These are phyloP conservation scores for Halictus ligatus DNA, from an alignment of 2,888 invertebrate species.

Conservation along the genomic window DNA sequence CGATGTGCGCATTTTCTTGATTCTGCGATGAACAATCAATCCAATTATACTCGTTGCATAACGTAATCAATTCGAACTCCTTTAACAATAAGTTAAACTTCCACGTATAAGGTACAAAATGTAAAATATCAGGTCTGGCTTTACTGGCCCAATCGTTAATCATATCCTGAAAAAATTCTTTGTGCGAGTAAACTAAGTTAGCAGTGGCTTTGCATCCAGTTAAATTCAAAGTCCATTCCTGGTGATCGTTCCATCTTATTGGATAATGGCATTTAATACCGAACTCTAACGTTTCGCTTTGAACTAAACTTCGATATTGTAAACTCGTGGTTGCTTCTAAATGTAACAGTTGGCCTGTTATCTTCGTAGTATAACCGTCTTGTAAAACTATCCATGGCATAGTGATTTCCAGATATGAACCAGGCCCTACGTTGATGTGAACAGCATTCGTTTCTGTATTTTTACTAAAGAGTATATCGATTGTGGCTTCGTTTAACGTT, in stretches of 20 bases:
- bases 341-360: constrained; percentile 96
- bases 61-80: constrained; percentile 96
- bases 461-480: constrained; percentile 98
- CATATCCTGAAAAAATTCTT: constrained; percentile 96
- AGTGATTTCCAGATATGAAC: constrained; percentile 98
- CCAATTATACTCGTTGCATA: constrained; percentile 99
- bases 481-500: constrained; percentile 95
- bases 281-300: constrained; percentile 98
- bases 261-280: constrained; percentile 95
- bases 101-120: constrained; percentile 99
- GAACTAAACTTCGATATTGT: constrained; percentile 95
- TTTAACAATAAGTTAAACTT: constrained; percentile 95
- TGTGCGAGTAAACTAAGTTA: constrained; percentile 96
- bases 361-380: constrained; percentile 95
- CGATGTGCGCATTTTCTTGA: constrained; percentile 97
- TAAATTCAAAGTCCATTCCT: constrained; percentile 96
- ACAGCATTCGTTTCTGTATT: constrained; percentile 98
- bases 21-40: constrained; percentile 98
- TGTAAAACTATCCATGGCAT: constrained; percentile 96
- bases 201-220: constrained; percentile 98
- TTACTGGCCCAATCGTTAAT: constrained; percentile 99
- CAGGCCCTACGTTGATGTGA: constrained; percentile 97
- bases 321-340: constrained; percentile 98
- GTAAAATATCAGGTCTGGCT: constrained; percentile 95
- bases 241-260: constrained; percentile 97